A percentile compares a stretch with the other conserved stretches of the same genome.
Evolutionary conservation across 2,888 invertebrate genomes (phyloP).

Genomic region (Pelosia muscerda): DNA sequence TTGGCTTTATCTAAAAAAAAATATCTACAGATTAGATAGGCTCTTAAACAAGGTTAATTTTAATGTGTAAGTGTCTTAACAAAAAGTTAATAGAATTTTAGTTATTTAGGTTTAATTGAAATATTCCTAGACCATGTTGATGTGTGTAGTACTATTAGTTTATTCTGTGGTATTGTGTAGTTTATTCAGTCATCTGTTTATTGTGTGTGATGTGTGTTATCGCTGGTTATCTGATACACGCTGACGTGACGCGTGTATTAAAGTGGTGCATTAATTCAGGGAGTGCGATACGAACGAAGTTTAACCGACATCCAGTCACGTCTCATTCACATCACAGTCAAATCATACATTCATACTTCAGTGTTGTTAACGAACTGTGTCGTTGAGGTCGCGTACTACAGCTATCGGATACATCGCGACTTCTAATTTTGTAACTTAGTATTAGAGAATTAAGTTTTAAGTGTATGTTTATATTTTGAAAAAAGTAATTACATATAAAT

Average conservation of each 20-base stretch:
- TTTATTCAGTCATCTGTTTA: slow-evolving; percentile 5
- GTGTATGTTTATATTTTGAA: neutral
- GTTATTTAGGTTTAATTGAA: too few relatives aligned
- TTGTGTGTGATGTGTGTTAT: too few relatives aligned
- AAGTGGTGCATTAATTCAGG: slow-evolving; percentile 24
- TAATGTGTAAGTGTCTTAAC: too few relatives aligned
- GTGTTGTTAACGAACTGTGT: slow-evolving; percentile 43
- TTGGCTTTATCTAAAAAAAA: too few relatives aligned
- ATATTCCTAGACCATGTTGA: too few relatives aligned
- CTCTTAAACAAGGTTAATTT: too few relatives aligned
- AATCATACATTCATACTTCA: slow-evolving; percentile 23
- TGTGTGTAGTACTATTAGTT: too few relatives aligned
- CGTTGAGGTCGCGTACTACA: slow-evolving; percentile 40
- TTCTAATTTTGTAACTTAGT: slow-evolving; percentile 22
- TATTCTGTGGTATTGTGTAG: too few relatives aligned
- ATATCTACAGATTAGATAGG: too few relatives aligned
- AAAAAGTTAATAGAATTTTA: too few relatives aligned
- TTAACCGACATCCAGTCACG: slow-evolving; percentile 20
- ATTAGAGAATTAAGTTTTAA: neutral
- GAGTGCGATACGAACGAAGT: slow-evolving; percentile 22
- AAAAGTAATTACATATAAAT: slow-evolving; percentile 3
- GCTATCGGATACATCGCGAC: slow-evolving; percentile 27
- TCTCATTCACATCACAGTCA: neutral
- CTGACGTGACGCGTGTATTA: slow-evolving; percentile 23
- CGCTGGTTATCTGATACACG: slow-evolving; percentile 24